Conservation (phyloP, 1,140 invertebrate species). For the Microvelia longipes region DNA sequence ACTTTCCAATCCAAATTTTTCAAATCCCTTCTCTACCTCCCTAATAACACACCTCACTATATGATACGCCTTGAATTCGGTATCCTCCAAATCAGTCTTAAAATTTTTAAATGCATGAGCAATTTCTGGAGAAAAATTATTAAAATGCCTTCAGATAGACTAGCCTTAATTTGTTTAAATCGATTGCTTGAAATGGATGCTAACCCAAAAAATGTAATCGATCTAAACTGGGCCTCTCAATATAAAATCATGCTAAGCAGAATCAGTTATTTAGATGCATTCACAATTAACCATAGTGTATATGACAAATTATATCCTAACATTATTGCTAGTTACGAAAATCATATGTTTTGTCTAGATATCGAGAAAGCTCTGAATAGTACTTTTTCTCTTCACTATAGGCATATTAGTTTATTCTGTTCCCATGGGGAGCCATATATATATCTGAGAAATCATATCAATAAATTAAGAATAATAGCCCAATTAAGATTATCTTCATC, state of each 20-base stretch:
- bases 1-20: neutral
- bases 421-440: neutral
- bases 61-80: neutral
- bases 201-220: neutral
- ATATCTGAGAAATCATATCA: neutral
- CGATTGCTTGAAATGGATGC: neutral
- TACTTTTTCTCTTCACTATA: neutral
- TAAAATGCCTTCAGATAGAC: neutral
- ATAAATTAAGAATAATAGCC: neutral
- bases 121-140: neutral
- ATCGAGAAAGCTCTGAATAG: neutral
- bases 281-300: neutral
- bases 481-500: neutral
- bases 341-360: neutral
- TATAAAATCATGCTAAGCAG: neutral
- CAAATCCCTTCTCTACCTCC: neutral
- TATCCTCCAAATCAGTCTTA: neutral
- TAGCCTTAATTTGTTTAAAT: neutral
- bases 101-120: neutral
- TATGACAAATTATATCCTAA: neutral
- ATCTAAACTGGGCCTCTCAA: neutral
- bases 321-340: neutral
- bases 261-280: neutral
- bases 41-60: neutral
- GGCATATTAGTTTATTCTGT: neutral